phyloP scores from a whole-genome alignment of 2,888 invertebrate genomes.

The Ochlodes sylvanus region DNA sequence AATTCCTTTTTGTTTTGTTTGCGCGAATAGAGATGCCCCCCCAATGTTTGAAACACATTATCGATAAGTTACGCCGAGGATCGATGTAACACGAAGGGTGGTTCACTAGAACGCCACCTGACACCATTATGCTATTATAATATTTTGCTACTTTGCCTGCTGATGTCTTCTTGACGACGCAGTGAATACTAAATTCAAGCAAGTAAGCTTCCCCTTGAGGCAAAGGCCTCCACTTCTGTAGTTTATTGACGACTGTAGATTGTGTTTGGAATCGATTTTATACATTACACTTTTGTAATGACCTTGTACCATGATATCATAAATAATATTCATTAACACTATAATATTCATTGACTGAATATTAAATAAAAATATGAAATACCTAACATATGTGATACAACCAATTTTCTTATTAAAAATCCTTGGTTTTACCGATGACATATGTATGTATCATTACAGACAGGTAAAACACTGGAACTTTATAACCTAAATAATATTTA shows the following conservation, averaged over 20 bases:
- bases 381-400: no score
- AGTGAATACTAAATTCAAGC: constrained; percentile 80
- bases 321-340: no score
- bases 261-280: constrained; percentile 51
- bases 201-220: constrained; percentile 49
- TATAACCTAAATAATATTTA: no score
- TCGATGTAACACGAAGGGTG: constrained; percentile 51
- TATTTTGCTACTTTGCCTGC: constrained; percentile 78
- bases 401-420: no score
- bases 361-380: no score
- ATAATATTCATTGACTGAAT: no score
- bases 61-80: constrained; percentile 21
- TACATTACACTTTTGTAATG: background rate
- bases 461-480: no score
- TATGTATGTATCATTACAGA: no score
- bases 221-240: constrained; percentile 49
- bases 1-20: background rate
- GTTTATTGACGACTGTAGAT: constrained; percentile 75
- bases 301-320: background rate
- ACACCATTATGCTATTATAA: constrained; percentile 84
- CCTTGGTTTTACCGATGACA: no score
- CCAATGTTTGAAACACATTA: background rate
- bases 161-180: constrained; percentile 83
- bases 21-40: background rate
- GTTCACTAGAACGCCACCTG: constrained; percentile 74